Conservation (phyloP, 2,888 invertebrate genomes). For the Drosophila basisetae region DNA sequence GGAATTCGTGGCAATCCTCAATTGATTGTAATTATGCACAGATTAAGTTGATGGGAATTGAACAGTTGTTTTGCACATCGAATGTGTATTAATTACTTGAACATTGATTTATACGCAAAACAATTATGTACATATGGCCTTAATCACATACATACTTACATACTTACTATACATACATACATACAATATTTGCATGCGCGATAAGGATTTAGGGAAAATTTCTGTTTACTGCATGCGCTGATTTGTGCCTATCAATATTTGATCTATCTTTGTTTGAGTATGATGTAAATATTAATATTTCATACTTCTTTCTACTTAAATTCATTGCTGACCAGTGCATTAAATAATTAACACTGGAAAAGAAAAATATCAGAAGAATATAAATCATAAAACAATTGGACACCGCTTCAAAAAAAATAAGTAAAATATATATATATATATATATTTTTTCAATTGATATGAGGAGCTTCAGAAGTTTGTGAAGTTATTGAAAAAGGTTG, state of each 20-base stretch:
- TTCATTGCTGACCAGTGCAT: neutral
- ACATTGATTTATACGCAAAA: slow-evolving; percentile 1
- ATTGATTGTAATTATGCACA: slow-evolving; percentile 67
- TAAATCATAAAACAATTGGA: neutral
- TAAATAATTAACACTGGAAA: neutral
- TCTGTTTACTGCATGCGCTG: slow-evolving; percentile 10
- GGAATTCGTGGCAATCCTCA: slow-evolving; percentile 46
- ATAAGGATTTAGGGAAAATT: slow-evolving; percentile 23
- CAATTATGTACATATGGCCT: neutral
- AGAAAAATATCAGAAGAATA: neutral
- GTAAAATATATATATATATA: neutral
- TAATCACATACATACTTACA: neutral
- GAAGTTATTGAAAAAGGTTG: slow-evolving; percentile 16
- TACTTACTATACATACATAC: too few relatives aligned
- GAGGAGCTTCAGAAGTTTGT: neutral
- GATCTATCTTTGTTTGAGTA: neutral
- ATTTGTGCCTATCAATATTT: slow-evolving; percentile 15
- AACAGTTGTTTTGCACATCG: slow-evolving; percentile 55
- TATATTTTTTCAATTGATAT: neutral
- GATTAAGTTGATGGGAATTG: slow-evolving; percentile 61
- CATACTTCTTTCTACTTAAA: neutral
- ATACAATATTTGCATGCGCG: slow-evolving; percentile 4
- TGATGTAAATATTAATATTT: neutral
- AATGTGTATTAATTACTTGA: slow-evolving; percentile 24
- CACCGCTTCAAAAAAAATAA: neutral